Base-by-base conservation (phyloP, 1,140 invertebrate species). In the Drosophila pseudoobscura region DNA sequence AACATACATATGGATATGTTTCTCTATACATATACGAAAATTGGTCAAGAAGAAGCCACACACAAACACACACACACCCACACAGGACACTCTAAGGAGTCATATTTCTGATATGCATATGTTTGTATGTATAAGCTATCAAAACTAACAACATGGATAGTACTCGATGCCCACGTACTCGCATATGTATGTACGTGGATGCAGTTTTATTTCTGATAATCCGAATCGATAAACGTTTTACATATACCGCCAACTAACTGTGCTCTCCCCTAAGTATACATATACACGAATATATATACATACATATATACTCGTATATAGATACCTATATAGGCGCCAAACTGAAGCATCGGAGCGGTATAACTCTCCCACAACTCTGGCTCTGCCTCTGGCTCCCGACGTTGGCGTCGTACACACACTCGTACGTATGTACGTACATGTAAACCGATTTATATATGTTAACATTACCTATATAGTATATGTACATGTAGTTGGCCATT, bases 241-340 rank as follows among this genome's bases (percentile, higher is more conserved):
- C 20, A 20, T 20, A 88, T 88, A 88, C 83, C 83, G 83, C 83
- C 83, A 88, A 88, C 64, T 88, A 83, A 88, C 84, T 88, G 83
- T 88, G 83, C 83, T 88, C 83, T 88, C 58, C 61, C 47, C 55
- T 59, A 52, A 59, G 60, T 66, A 77, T 77, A 80, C 22, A 68
- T 31, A 13, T 39, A 39, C 35, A 39, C 35, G 35, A 39, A 39
- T 11, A 39, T 39, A 39, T 39, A 11, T 31, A 4, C 17, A 17
- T 17, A 17, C 4, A 26, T 26, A 26, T 26, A 5, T 26, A 26
- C 24, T 26, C 24, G 4, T 26, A 26, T 26, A 26, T 26, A 5
- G 4, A 5, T 26, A 5, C 24, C 24, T 26, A 26, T 26, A 29
- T 9, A 9, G 31, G 9, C 31, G 55, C 41, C 53, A 24, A 50